These are phyloP conservation scores for Ctenochaetus hawaiiensis DNA, from an alignment of 2,797 vertebrate species.

Conservation along the genomic window DNA sequence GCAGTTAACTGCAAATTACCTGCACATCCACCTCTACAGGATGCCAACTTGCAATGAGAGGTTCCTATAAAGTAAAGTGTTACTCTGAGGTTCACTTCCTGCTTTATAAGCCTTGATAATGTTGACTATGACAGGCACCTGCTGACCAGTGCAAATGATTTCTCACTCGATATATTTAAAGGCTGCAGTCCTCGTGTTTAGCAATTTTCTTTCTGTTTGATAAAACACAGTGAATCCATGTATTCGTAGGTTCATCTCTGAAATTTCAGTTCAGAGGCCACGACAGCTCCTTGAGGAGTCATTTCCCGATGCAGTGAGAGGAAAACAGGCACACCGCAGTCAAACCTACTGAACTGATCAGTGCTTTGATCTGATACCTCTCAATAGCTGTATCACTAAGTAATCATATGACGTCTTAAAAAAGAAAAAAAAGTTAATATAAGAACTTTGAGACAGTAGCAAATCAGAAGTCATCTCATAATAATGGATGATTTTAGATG, in stretches of 20 bases:
- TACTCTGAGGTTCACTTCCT: not conserved
- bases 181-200: not conserved
- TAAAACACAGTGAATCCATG: constrained; percentile 13
- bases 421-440: not conserved
- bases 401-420: constrained; percentile 4
- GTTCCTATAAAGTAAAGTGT: constrained; percentile 16
- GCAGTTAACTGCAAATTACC: constrained; percentile 52
- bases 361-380: constrained; percentile 3
- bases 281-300: not conserved
- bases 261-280: constrained; percentile 41
- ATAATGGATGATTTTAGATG: not conserved
- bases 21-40: constrained; percentile 42
- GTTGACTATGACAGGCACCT: constrained; percentile 4
- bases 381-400: not conserved
- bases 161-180: constrained; percentile 7
- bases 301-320: constrained; percentile 11
- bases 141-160: constrained; percentile 9
- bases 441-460: not conserved
- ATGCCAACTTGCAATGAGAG: constrained; percentile 8
- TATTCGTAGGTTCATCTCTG: constrained; percentile 21
- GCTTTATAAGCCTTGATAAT: constrained; percentile 16
- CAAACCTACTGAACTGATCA: not conserved
- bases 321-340: not conserved
- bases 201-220: constrained; percentile 21
- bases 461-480: not conserved